Evolutionary conservation across 2,888 invertebrate species (phyloP).

Genomic region (Brenthis ino): DNA sequence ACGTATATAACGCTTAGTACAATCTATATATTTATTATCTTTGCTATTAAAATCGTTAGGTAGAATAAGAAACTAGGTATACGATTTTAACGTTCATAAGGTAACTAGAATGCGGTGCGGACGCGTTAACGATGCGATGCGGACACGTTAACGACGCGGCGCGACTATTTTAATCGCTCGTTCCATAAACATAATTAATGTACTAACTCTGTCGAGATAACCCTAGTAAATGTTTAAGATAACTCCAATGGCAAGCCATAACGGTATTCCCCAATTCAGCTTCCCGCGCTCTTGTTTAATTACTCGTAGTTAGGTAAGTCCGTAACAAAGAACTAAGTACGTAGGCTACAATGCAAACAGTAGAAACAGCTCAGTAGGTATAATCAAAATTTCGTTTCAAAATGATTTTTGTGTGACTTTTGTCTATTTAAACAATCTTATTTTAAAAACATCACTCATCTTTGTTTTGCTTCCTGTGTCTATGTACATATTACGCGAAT

Average conservation of each 20-base stretch:
- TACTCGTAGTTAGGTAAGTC: neutral
- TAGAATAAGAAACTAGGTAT: conserved; percentile 37
- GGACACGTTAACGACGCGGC: conserved; percentile 40
- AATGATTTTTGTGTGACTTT: no score
- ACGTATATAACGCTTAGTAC: neutral
- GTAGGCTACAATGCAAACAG: no score
- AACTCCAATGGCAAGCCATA: conserved; percentile 31
- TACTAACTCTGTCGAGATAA: conserved; percentile 36
- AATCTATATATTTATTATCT: neutral
- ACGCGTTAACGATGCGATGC: conserved; percentile 29
- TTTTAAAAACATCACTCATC: no score
- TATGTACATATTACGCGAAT: no score
- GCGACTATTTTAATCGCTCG: conserved; percentile 51
- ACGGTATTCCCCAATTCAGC: conserved; percentile 26
- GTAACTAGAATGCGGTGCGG: conserved; percentile 43
- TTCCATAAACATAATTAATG: conserved; percentile 47
- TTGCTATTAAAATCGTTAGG: conserved; percentile 42
- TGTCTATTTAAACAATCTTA: no score
- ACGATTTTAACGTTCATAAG: conserved; percentile 45
- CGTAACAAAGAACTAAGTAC: no score
- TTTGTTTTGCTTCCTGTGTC: no score
- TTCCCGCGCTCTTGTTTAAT: conserved; percentile 4
- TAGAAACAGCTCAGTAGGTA: no score
- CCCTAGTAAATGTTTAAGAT: conserved; percentile 32
- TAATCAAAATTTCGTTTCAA: no score